These are phyloP conservation scores for Epinotia nisella DNA, from an alignment of 2,888 invertebrate genomes.

Conservation along the genomic window DNA sequence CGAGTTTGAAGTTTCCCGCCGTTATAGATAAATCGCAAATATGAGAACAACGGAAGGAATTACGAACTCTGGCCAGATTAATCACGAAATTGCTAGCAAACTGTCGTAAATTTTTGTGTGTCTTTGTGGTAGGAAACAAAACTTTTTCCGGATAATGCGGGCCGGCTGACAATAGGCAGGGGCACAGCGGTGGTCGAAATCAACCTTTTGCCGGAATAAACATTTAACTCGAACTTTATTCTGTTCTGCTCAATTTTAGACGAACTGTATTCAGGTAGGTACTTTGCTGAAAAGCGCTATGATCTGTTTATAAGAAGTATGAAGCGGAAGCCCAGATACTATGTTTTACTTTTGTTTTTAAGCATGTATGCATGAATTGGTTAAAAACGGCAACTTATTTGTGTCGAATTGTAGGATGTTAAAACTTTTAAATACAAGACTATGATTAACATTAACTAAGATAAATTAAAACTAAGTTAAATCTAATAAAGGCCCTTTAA, in stretches of 20 bases:
- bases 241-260: constrained; percentile 49
- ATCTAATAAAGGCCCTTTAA: too few relatives aligned
- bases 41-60: constrained; percentile 33
- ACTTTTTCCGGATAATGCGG: constrained; percentile 63
- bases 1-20: constrained; percentile 31
- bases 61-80: constrained; percentile 47
- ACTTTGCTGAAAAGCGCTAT: too few relatives aligned
- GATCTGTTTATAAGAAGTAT: too few relatives aligned
- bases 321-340: background rate
- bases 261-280: constrained; percentile 37
- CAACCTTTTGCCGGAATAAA: constrained; percentile 65
- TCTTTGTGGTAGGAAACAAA: constrained; percentile 52
- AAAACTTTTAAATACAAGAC: too few relatives aligned
- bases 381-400: too few relatives aligned
- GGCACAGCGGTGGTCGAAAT: constrained; percentile 55
- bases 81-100: constrained; percentile 51
- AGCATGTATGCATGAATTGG: too few relatives aligned
- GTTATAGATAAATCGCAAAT: constrained; percentile 42
- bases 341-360: background rate
- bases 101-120: constrained; percentile 49
- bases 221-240: constrained; percentile 57
- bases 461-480: too few relatives aligned
- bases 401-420: too few relatives aligned
- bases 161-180: constrained; percentile 58
- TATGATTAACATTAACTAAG: too few relatives aligned